These are phyloP conservation scores for Apantesis nais DNA, from an alignment of 2,888 invertebrate species.

Conservation along the genomic window DNA sequence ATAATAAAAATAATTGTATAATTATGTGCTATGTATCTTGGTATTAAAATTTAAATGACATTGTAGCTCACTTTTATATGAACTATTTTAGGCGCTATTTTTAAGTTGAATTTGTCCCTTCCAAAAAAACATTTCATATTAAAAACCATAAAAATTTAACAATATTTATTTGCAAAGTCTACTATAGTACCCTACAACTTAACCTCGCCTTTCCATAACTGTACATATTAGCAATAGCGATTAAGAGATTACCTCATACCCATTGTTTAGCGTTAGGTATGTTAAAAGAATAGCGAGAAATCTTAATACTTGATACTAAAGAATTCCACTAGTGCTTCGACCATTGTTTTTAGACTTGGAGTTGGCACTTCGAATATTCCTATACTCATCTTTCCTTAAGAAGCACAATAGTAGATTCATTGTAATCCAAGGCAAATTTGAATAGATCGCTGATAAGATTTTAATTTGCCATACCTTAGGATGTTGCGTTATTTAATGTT, in stretches of 20 bases:
- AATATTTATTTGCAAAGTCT: no score
- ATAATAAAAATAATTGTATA: neutral
- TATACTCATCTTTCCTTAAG: constrained; percentile 60
- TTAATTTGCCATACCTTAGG: constrained; percentile 55
- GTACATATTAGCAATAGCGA: constrained; percentile 3
- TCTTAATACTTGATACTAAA: constrained; percentile 44
- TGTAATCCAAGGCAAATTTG: constrained; percentile 67
- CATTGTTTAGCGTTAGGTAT: constrained; percentile 21
- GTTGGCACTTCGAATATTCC: constrained; percentile 67
- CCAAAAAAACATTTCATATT: no score
- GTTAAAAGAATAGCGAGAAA: constrained; percentile 33
- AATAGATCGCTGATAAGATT: constrained; percentile 71
- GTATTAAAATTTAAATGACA: neutral
- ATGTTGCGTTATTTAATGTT: constrained; percentile 45
- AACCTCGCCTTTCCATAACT: no score
- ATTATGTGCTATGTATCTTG: neutral
- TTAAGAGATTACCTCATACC: constrained; percentile 17
- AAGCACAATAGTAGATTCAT: constrained; percentile 70
- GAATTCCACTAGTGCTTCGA: constrained; percentile 49
- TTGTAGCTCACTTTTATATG: neutral
- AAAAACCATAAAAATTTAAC: no score
- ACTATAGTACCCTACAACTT: no score
- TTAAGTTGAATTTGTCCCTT: no score
- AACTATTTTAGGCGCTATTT: neutral
- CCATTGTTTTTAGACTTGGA: constrained; percentile 61